Base-by-base conservation (phyloP, 1,140 invertebrate species). In the Neodiprion lecontei region DNA sequence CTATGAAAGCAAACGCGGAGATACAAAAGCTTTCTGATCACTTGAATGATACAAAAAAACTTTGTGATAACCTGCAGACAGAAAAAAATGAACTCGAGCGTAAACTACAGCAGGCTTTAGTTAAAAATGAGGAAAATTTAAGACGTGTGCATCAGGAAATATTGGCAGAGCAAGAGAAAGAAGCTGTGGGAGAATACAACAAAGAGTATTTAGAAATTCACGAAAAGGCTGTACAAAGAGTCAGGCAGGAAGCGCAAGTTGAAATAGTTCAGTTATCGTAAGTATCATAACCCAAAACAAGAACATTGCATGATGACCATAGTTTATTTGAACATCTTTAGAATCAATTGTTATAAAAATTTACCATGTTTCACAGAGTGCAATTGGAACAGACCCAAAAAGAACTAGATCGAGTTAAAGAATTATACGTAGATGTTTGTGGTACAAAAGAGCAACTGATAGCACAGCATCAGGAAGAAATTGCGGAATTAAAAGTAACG, bases 371-470 rank as follows among this genome's bases (percentile, higher is more conserved):
- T 80, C 80, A 9, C 65, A 88, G 86, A 72, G 81, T 87, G 75
- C 85, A 88, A 84, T 82, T 88, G 72, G 81, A 88, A 72, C 83
- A 88, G 76, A 87, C 82, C 3, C 82, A 88, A 76, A 88, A 87
- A 74, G 85, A 87, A 67, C 81, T 88, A 74, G 79, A 86, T 79
- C 81, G 80, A 12, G 85, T 88, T 53, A 88, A 88, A 75, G 80
- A 88, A 80, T 78, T 85, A 71, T 88, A 88, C 67, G 86, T 88
- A 81, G 80, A 87, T n/a, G 82, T 88, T 9, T 87, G 86, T 76
- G 82, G 80, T 47, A 86, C 83, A 65, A 89, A 88, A 69, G 85
- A 87, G 66, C 78, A 85, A 21, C 77, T 82, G 72, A 79, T 82
- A 72, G 79, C 76, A 48, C 83, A 87, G 11, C 85, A 88, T 69